Percentiles rank a stretch among this genome's conserved stretches.
Conservation (phyloP, 1,140 invertebrate genomes). For the Mactra quadrangularis region DNA sequence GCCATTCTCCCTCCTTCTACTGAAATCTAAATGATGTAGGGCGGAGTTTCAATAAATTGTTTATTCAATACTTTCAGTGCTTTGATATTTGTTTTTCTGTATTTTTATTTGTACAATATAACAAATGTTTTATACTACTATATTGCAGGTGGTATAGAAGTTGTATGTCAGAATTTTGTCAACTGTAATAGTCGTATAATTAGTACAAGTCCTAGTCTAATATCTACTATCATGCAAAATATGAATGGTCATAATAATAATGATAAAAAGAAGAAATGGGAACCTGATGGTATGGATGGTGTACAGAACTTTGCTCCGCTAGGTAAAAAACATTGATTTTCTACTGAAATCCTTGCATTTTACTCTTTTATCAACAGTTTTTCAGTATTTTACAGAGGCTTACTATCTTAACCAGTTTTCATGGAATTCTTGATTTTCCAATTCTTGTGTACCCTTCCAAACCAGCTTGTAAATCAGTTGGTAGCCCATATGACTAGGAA, state of each 20-base stretch:
- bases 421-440: too few relatives aligned
- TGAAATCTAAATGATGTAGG: too few relatives aligned
- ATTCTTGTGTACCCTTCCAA: too few relatives aligned
- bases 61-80: too few relatives aligned
- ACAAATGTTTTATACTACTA: too few relatives aligned
- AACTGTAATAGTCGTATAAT: conserved; percentile 84
- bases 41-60: too few relatives aligned
- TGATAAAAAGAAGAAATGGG: conserved; percentile 71
- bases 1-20: too few relatives aligned
- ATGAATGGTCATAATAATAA: conserved; percentile 81
- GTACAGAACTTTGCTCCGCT: conserved; percentile 95
- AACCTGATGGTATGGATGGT: conserved; percentile 85
- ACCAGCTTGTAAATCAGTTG: too few relatives aligned
- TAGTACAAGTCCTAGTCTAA: conserved; percentile 83
- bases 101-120: too few relatives aligned
- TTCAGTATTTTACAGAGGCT: background rate
- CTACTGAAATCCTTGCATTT: too few relatives aligned
- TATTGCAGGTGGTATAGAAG: conserved; percentile 82
- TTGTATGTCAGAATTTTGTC: conserved; percentile 84
- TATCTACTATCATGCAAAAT: conserved; percentile 85
- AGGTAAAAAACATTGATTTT: conserved; percentile 84
- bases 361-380: background rate
- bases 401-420: background rate
- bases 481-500: too few relatives aligned
- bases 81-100: too few relatives aligned